Conservation (phyloP, 2,888 invertebrate genomes). For the Eupithecia inturbata region DNA sequence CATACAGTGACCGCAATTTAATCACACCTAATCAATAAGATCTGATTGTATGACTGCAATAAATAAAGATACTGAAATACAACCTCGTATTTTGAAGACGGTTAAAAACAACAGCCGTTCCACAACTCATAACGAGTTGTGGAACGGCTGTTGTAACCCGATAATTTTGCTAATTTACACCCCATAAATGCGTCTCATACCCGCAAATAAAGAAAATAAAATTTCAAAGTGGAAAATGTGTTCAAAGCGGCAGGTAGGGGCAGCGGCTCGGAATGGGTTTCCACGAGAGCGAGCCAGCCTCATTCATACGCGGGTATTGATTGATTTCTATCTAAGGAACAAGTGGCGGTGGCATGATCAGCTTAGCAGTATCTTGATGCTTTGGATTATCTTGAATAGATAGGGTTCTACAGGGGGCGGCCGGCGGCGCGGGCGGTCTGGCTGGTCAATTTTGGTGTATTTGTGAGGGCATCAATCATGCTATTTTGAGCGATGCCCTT, state of each 20-base stretch:
- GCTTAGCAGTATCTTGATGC: not conserved
- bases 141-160: not conserved
- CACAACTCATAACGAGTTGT: too few species aligned
- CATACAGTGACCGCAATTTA: too few species aligned
- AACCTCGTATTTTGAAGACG: not conserved
- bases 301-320: conserved; percentile 37
- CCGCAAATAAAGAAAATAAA: conserved; percentile 66
- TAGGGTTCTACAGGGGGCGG: not conserved
- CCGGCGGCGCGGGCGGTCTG: too few species aligned
- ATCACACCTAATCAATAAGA: too few species aligned
- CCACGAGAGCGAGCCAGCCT: conserved; percentile 55
- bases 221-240: conserved; percentile 69
- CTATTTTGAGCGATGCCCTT: too few species aligned
- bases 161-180: conserved; percentile 1
- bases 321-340: conserved; percentile 34
- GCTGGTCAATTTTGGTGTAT: too few species aligned
- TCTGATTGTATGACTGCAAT: too few species aligned
- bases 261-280: conserved; percentile 68
- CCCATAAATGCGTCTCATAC: conserved; percentile 32
- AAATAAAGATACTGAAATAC: too few species aligned
- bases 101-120: not conserved
- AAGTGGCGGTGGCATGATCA: not conserved
- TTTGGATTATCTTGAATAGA: not conserved
- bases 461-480: too few species aligned
- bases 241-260: conserved; percentile 64